Conservation (phyloP, 1,140 invertebrate genomes). For the Sarcophaga peregrina region DNA sequence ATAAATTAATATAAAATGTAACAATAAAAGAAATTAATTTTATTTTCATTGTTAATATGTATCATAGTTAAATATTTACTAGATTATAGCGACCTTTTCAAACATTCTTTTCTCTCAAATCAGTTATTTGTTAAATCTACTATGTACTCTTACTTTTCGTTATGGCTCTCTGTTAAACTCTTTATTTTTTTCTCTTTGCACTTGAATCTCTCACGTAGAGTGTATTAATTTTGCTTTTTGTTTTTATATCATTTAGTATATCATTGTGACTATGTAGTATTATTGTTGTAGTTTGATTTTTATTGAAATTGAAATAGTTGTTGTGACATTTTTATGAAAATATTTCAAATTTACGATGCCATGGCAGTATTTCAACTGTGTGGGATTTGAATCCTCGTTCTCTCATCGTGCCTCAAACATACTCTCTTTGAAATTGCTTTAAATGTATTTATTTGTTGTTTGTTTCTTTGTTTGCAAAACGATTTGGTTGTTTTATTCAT, state of each 20-base stretch:
- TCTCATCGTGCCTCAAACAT: too few relatives aligned
- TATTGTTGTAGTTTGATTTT: conserved; percentile 46
- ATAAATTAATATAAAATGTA: too few relatives aligned
- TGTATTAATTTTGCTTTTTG: conserved; percentile 14
- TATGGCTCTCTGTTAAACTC: neutral
- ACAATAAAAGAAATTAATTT: too few relatives aligned
- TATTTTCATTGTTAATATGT: too few relatives aligned
- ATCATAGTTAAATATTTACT: too few relatives aligned
- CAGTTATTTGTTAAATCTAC: neutral
- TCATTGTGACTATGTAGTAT: neutral
- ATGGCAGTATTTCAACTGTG: neutral
- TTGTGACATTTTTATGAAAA: conserved; percentile 66
- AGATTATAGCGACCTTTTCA: neutral
- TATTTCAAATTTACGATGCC: conserved; percentile 62
- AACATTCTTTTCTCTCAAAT: neutral
- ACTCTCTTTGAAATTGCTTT: too few relatives aligned
- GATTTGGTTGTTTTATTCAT: too few relatives aligned
- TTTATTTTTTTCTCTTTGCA: conserved; percentile 9
- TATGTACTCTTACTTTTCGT: neutral
- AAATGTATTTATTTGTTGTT: too few relatives aligned
- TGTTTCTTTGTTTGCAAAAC: too few relatives aligned
- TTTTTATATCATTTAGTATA: neutral
- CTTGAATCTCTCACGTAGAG: neutral
- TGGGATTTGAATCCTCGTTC: too few relatives aligned
- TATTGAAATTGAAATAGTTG: conserved; percentile 59